A percentile compares a stretch with the other conserved stretches of the same genome.
Evolutionary conservation across 1,140 invertebrate genomes (phyloP).

Genomic region (Aradophagus sp.): DNA sequence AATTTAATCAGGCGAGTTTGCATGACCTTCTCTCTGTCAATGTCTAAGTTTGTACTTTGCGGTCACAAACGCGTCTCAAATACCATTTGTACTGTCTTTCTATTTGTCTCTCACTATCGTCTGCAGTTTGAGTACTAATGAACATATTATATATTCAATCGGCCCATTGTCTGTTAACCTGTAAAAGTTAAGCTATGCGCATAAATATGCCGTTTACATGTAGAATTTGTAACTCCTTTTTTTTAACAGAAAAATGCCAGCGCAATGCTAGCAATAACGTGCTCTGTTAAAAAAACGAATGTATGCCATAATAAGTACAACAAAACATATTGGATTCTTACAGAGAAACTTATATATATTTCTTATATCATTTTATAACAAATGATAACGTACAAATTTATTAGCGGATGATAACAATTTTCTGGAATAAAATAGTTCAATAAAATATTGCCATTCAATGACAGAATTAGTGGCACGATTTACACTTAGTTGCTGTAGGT

Average conservation of each 20-base stretch:
- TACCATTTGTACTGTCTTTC: no score
- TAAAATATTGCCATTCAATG: no score
- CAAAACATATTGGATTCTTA: not conserved
- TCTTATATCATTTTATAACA: slow-evolving; percentile 38
- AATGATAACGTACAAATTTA: slow-evolving; percentile 26
- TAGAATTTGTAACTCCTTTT: not conserved
- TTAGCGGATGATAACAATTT: slow-evolving; percentile 18
- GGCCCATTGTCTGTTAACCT: slow-evolving; percentile 15
- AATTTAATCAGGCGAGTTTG: no score
- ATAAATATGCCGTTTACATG: slow-evolving; percentile 9
- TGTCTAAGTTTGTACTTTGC: no score
- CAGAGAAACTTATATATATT: slow-evolving; percentile 11
- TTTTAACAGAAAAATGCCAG: not conserved
- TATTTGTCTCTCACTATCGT: no score
- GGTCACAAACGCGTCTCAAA: no score
- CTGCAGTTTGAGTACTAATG: slow-evolving; percentile 6
- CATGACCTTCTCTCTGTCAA: no score
- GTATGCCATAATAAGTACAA: no score
- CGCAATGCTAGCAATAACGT: no score
- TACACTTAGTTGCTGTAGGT: no score
- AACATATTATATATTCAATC: slow-evolving; percentile 18
- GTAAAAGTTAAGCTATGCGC: slow-evolving; percentile 25
- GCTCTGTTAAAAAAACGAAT: no score
- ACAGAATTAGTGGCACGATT: no score
- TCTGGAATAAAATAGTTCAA: slow-evolving; percentile 6